Conservation (phyloP, 1,140 invertebrate genomes). For the Microplitis demolitor region DNA sequence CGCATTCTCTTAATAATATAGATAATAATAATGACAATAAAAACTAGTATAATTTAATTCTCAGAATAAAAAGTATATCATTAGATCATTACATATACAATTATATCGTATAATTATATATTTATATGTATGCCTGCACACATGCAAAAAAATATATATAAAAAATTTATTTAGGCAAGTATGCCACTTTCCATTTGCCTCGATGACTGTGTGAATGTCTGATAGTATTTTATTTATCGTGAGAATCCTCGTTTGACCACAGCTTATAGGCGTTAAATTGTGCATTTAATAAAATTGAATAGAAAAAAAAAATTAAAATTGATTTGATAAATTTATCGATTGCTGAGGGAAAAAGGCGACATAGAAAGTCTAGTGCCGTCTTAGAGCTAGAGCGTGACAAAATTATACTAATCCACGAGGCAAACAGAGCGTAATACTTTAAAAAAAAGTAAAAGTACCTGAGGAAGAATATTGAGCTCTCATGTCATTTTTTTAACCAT, state of each 20-base stretch:
- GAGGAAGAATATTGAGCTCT: slow-evolving; percentile 8
- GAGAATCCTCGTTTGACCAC: slow-evolving; percentile 10
- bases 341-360: slow-evolving; percentile 20
- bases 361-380: slow-evolving; percentile 30
- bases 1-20: no score
- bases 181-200: slow-evolving; percentile 44
- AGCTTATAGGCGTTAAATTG: background rate
- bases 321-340: slow-evolving; percentile 31
- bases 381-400: slow-evolving; percentile 52
- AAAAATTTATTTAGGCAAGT: slow-evolving; percentile 47
- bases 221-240: slow-evolving; percentile 9
- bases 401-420: slow-evolving; percentile 45
- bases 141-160: background rate
- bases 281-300: background rate
- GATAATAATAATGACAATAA: no score
- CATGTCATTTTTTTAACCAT: background rate
- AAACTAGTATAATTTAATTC: no score
- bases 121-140: background rate
- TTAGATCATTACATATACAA: background rate
- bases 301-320: background rate
- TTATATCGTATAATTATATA: background rate
- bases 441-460: slow-evolving; percentile 49
- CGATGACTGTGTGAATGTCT: background rate
- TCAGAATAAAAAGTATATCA: background rate
- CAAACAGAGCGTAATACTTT: slow-evolving; percentile 50